Evolutionary conservation across 2,888 invertebrate species (phyloP), one percentile per base, ranked within the genome.

Genomic region (Volucella inanis): DNA sequence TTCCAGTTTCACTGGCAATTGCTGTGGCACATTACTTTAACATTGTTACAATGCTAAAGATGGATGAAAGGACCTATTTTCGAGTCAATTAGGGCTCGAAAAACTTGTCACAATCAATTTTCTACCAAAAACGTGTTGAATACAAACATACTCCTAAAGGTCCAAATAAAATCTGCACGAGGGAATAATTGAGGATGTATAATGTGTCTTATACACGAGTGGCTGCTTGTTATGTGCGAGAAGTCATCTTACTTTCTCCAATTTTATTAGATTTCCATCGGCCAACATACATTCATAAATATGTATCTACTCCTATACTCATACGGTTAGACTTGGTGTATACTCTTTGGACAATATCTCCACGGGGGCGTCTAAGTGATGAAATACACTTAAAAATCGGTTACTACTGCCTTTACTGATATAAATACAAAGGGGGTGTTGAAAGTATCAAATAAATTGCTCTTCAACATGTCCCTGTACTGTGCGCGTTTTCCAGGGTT

Each of bases 91-190:
- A 77, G 64, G 11, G 11, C 59, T 77, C 55, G 71, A 59, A 77
- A 82, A 49, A 82, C 54, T 77, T 77, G 72, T 67, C 82, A 77
- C 71, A 65, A 82, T 82, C 67, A 82, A 67, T 83, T 83, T 74
- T 79, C 47, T 31, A 31, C 31, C 15, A 70, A 9, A 22, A 9
- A 11, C 11, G 43, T 64, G 39, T 57, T 62, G 8, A 47, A 62
- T 38, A 50, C 47, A 10, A 15, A 50, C 15, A 14, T 43, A 39
- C 45, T 14, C 47, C 10, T 14, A 31, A 6, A 9, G 39, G 10
- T 61, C 31, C 31, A 31, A 57, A 64, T 55, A 45, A 59, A 50
- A 47, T 57, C 39, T 57, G 15, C 62, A 39, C n/a, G 10, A 47
- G 11, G 39, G 38, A 67, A 57, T 67, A 59, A 65, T 43, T 75